Percentiles rank a stretch among this genome's conserved stretches.
phyloP scores from a whole-genome alignment of 37 sponge, comb jelly and placozoan genomes.

The Chondrosia reniformis region DNA sequence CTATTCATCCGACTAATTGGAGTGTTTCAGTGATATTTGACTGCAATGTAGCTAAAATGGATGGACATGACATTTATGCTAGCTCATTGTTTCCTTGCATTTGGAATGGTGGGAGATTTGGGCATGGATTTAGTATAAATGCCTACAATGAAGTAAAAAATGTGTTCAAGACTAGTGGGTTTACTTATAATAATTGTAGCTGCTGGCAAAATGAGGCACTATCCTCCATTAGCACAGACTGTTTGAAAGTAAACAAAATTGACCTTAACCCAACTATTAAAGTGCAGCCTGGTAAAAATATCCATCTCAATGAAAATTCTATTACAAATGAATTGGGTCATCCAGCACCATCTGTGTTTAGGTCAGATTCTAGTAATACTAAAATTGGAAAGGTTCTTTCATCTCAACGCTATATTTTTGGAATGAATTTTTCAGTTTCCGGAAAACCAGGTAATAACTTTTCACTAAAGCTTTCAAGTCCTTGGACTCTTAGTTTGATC shows the following conservation, averaged over 20 bases:
- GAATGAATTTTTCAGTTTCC: neutral
- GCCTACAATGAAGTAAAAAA: neutral
- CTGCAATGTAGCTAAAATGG: constrained; percentile 12
- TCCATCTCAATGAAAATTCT: neutral
- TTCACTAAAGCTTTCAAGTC: neutral
- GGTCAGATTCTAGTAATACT: neutral
- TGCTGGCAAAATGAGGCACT: neutral
- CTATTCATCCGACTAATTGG: neutral
- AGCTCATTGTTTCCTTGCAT: neutral
- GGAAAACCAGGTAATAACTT: neutral
- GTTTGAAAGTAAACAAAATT: neutral
- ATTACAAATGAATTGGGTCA: neutral
- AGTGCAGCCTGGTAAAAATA: neutral
- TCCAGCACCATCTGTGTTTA: neutral
- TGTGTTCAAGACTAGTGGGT: too few relatives aligned
- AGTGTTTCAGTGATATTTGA: neutral
- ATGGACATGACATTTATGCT: neutral
- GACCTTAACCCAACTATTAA: neutral
- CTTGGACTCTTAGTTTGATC: constrained; percentile 9
- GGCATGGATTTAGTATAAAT: neutral
- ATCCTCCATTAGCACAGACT: neutral
- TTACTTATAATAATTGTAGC: neutral
- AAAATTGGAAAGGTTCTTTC: neutral
- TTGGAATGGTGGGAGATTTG: constrained; percentile 19
- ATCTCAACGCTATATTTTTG: neutral